Base-by-base conservation (phyloP, 1,140 invertebrate species). In the Zelostemma sp. region DNA sequence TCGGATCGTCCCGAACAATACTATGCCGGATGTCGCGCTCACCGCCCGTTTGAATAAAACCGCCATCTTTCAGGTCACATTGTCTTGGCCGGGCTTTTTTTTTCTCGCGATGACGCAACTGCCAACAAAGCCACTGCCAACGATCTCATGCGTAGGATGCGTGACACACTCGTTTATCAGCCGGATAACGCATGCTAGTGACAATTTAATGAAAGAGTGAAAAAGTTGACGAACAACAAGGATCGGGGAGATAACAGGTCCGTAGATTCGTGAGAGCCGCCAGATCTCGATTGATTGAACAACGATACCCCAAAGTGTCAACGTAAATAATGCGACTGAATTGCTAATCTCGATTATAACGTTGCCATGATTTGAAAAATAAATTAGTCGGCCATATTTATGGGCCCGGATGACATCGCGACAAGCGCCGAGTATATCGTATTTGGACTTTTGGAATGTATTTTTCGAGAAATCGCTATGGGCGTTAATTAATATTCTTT, bases 191-290 rank as follows among this genome's bases (percentile, higher is more conserved):
- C 40, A 17, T 40, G 38, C 11, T 25, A 31, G 40, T 64, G 63
- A 72, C 69, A 67, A 72, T 72, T 72, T 72, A 62, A 72, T 67
- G 63, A 72, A 67, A 61, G 63, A 67, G 45, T 63, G 53, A 55
- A 59, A 40, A 59, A 66, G 58, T 71, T 66, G 68, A 66, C 55
- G 59, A 71, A 62, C 46, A 66, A 71, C 68, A 56, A 66, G 59
- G 59, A 72, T 72, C 63, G 63, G 63, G 67, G 67, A 72, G 68
- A 65, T 66, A 62, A 66, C 58, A 28, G 49, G 56, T 63, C 54
- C 58, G n/a, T n/a, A 62, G 57, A 31, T 59, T 58, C 48, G 40
- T 59, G 58, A 66, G 68, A 71, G 57, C 61, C 59, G 59, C 28
- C 68, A 71, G 61, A 63, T 67, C 40, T 41, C 59, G 62, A 60